Evolutionary conservation across 2,888 invertebrate species (phyloP).

Genomic region (Mylabris sibirica): DNA sequence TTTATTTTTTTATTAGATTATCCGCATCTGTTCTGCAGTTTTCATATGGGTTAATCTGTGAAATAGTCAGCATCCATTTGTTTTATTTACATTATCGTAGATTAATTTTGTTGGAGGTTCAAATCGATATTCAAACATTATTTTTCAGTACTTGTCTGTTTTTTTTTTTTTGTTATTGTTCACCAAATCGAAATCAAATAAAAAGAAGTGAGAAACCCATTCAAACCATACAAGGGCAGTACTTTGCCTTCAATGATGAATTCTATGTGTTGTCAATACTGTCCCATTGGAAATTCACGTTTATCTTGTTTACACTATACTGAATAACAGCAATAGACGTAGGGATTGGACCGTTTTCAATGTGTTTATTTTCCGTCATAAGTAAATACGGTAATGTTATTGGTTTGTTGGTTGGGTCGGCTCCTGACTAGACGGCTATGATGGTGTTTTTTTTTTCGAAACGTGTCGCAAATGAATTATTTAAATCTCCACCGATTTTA

Average conservation of each 20-base stretch:
- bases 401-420: constrained; percentile 16
- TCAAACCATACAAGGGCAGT: constrained; percentile 26
- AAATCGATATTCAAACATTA: constrained; percentile 2
- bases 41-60: neutral
- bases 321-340: constrained; percentile 31
- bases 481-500: neutral
- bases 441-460: neutral
- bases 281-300: constrained; percentile 31
- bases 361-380: constrained; percentile 30
- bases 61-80: neutral
- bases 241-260: constrained; percentile 23
- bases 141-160: neutral
- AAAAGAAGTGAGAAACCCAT: constrained; percentile 19
- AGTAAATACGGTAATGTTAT: constrained; percentile 33
- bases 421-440: neutral
- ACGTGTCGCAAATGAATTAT: neutral
- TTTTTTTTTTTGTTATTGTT: constrained; percentile 1
- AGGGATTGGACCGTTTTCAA: constrained; percentile 19
- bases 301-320: constrained; percentile 35
- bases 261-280: neutral
- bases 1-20: constrained; percentile 17
- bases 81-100: neutral
- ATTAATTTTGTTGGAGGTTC: neutral
- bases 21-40: neutral
- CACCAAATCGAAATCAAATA: constrained; percentile 14